A percentile compares a stretch with the other conserved stretches of the same genome.
Conservation (phyloP, 2,113 vertebrate species). For the Oceanodroma tethys region DNA sequence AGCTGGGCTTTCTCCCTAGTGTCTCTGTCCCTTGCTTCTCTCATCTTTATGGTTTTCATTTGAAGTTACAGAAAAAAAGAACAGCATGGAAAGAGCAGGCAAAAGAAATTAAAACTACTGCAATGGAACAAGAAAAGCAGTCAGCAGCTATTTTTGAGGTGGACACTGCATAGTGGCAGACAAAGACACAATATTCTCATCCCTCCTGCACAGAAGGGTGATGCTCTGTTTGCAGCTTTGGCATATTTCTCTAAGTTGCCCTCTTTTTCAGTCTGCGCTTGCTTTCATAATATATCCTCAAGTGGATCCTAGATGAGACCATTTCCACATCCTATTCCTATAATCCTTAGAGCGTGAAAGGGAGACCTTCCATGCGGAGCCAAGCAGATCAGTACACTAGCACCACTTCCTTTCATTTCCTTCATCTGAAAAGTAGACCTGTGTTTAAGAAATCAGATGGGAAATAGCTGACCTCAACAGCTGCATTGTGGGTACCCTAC, state of each 20-base stretch:
- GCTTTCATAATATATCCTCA: background rate
- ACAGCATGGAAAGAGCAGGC: background rate
- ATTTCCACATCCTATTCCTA: background rate
- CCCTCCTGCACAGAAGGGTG: background rate
- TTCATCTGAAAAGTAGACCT: background rate
- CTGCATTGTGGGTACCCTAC: background rate
- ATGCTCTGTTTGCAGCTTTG: background rate
- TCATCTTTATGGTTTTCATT: background rate
- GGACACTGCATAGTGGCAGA: background rate
- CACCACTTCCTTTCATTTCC: background rate
- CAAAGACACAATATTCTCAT: background rate
- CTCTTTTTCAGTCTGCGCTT: background rate
- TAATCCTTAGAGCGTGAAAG: fast-evolving
- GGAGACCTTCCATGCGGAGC: background rate
- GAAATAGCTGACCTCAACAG: background rate
- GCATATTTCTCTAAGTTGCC: background rate
- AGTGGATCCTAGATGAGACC: background rate
- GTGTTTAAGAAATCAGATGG: background rate
- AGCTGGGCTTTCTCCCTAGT: background rate
- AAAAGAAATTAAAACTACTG: background rate
- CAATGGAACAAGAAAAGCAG: background rate
- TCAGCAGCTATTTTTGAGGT: background rate
- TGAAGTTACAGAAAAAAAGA: background rate
- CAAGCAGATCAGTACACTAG: background rate
- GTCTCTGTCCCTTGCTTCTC: background rate